Evolutionary conservation across 1,140 invertebrate species (phyloP).

Genomic region (Andricus grossulariae): DNA sequence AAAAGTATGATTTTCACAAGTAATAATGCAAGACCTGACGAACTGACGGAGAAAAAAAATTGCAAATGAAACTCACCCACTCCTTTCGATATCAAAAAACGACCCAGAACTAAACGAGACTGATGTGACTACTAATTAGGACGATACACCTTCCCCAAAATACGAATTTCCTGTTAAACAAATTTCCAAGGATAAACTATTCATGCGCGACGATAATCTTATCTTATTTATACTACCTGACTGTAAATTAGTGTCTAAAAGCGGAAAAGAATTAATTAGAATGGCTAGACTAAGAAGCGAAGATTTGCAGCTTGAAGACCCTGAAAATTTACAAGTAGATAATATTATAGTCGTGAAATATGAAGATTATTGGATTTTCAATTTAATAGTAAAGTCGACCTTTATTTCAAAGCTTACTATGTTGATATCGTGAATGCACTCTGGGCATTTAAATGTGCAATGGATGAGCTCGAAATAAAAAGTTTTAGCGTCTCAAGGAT

Average conservation of each 20-base stretch:
- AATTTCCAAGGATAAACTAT: neutral
- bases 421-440: neutral
- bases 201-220: neutral
- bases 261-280: neutral
- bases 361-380: neutral
- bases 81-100: no score
- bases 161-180: neutral
- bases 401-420: neutral
- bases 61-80: no score
- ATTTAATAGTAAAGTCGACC: neutral
- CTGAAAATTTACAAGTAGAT: neutral
- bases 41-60: no score
- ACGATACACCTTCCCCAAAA: no score
- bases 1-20: no score
- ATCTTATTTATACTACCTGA: neutral
- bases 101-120: no score
- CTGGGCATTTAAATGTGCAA: neutral
- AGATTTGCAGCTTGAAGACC: neutral
- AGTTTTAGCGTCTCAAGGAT: neutral
- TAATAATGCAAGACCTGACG: no score
- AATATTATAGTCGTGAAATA: neutral
- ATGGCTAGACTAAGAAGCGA: neutral
- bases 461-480: neutral
- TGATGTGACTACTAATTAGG: no score
- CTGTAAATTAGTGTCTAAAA: neutral